Base-by-base conservation (phyloP, 1,140 invertebrate species). In the Ips nitidus region DNA sequence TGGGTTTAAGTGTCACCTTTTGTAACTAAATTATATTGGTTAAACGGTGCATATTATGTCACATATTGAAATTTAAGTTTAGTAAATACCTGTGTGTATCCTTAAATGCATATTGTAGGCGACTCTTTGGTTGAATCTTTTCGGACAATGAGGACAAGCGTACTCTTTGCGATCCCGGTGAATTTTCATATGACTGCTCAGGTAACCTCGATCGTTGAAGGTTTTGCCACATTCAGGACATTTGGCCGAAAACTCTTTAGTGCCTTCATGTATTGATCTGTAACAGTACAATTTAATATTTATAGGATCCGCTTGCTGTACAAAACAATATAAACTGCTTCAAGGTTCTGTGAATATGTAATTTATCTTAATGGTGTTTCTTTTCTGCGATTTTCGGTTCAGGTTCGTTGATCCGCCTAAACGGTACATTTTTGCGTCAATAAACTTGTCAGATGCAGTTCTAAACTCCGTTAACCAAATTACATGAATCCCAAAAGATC, bases 31-130 rank as follows among this genome's bases (percentile, higher is more conserved):
- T 22, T 22, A 22, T 22, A 0, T 22, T 22, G 22, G 22, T 22
- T 22, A 22, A 22, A 22, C 22, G 22, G 22, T 22, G 22, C 22
- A 22, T 22, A 22, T 22, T 22, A 22, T 22, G 22, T 22, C 22
- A 22, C 22, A 22, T 22, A 22, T 22, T 22, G 22, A 22, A 22
- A 22, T 22, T 0, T 22, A 22, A 22, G 22, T 22, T 22, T 22
- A 22, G 22, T 22, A 22, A 22, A 6, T 74, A 81, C 86, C 90
- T 50, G 89, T 92, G 73, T 93, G 91, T 59, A 92, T 92, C 45
- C 90, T 81, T 0, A 91, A 85, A 78, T 93, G 91, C 91, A 92
- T 92, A 75, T 91, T 92, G 78, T 91, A 92, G 3, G 90, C 90
- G 8, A 92, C 91, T 37, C 91, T 84, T 77, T 93, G 91, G 79